A percentile compares a stretch with the other conserved stretches of the same genome.
Evolutionary conservation across 2,113 vertebrate species (phyloP).

Genomic region (Poecilia latipinna): DNA sequence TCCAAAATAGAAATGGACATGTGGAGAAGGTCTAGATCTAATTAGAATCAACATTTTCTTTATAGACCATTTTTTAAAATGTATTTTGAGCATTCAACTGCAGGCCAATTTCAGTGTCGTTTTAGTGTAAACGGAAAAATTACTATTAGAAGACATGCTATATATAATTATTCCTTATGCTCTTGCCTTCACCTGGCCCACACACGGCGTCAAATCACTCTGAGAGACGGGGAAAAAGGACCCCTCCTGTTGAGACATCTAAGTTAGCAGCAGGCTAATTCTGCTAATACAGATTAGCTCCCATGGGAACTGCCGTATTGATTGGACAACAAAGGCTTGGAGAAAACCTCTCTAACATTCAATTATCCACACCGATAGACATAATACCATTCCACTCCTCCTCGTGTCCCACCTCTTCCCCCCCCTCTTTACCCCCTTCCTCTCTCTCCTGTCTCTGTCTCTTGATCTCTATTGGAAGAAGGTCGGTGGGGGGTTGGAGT

Average conservation of each 20-base stretch:
- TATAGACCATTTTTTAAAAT: no score
- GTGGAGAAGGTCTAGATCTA: no score
- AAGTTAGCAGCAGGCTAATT: slow-evolving; percentile 82
- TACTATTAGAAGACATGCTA: no score
- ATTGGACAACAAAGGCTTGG: slow-evolving; percentile 83
- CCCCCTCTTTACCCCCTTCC: background rate
- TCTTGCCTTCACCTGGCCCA: background rate
- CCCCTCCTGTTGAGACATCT: slow-evolving; percentile 69
- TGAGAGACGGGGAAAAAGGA: slow-evolving; percentile 7
- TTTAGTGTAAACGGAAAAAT: no score
- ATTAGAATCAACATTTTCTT: no score
- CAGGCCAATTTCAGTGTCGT: no score
- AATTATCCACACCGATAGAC: slow-evolving; percentile 83
- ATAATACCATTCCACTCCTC: slow-evolving; percentile 75
- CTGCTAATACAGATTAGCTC: slow-evolving; percentile 85
- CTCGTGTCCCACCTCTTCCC: slow-evolving; percentile 7
- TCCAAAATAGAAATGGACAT: no score
- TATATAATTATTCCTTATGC: no score
- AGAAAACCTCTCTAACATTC: slow-evolving; percentile 82
- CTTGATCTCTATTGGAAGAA: slow-evolving; percentile 54
- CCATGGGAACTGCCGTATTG: slow-evolving; percentile 77
- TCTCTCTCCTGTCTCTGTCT: slow-evolving; percentile 19
- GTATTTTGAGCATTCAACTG: no score
- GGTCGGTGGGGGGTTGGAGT: slow-evolving; percentile 28
- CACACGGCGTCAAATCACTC: slow-evolving; percentile 28